Base-by-base conservation (phyloP, 2,888 invertebrate species). In the Phytoseiulus persimilis region DNA sequence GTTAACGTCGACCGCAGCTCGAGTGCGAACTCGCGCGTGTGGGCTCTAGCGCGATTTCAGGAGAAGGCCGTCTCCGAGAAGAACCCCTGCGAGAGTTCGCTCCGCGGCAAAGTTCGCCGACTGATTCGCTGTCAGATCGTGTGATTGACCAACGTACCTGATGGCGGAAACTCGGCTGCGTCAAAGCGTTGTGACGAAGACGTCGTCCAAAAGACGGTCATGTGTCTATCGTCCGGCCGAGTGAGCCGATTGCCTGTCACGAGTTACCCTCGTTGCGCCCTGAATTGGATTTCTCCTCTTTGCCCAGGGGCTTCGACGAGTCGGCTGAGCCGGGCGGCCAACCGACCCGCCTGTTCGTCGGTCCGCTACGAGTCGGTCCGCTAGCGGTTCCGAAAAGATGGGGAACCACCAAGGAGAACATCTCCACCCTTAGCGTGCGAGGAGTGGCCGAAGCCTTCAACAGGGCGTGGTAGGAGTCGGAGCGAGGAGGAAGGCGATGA, bases 371-470 rank as follows among this genome's bases (percentile, higher is more conserved):
- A 28, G 65, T 65, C 65, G 23, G 65, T 65, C 65, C 65, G 65
- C 5, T 65, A 23, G 65, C 65, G 18, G 65, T 65, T 28, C 65
- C 65, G 65, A 65, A 65, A 28, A 65, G 65, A 65, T 18, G 65
- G 65, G 65, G 65, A 65, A 65, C 65, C 14, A 28, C 65, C 65
- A 65, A 65, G 65, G 65, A 65, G 65, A 65, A 65, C 65, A 87
- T 87, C 87, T 87, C 87, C 87, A 87, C 87, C 87, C 87, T 87
- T 87, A 87, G 87, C 87, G 87, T 87, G 87, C 33, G 33, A 87
- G 87, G 45, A 87, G 87, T 87, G 87, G 87, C 65, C 65, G 65
- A 28, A 65, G 65, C 65, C 65, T 65, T 65, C 65, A 65, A 65
- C 65, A 65, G 65, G 65, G 65, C 65, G 65, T 65, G 65, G 65